Evolutionary conservation across 2,888 invertebrate species (phyloP).

Genomic region (Seira musarum): DNA sequence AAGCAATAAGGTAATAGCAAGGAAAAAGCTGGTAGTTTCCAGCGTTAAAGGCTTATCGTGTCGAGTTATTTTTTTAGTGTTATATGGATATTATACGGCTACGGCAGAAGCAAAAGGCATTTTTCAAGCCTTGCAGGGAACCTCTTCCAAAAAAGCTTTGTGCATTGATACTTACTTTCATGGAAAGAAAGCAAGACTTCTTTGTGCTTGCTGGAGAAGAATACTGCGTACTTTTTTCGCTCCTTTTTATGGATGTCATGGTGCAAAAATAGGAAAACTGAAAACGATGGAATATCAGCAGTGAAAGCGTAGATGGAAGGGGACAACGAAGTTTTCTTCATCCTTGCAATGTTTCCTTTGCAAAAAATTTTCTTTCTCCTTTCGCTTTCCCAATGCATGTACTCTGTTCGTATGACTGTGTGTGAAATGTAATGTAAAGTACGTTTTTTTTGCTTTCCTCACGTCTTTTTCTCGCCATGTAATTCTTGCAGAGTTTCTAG

Average conservation of each 20-base stretch:
- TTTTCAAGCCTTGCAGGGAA: conserved; percentile 25
- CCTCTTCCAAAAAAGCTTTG: conserved; percentile 31
- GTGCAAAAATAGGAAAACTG: conserved; percentile 13
- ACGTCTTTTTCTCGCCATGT: no score
- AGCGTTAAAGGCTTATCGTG: conserved; percentile 38
- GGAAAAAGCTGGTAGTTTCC: conserved; percentile 28
- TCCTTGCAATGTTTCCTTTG: not conserved
- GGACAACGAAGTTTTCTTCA: conserved; percentile 16
- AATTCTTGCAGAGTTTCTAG: no score
- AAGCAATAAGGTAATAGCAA: not conserved
- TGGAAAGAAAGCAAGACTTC: not conserved
- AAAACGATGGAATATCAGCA: conserved; percentile 37
- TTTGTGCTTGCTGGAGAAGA: not conserved
- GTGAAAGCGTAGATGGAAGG: conserved; percentile 46
- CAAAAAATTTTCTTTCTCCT: conserved; percentile 15
- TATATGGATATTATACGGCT: not conserved
- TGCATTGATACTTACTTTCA: conserved; percentile 22
- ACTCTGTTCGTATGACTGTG: no score
- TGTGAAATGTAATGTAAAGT: no score
- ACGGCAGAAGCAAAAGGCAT: not conserved
- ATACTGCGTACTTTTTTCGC: conserved; percentile 44
- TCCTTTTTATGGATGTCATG: not conserved
- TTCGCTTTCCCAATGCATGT: conserved; percentile 24
- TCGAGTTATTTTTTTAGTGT: conserved; percentile 18
- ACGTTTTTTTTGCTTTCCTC: no score